These are phyloP conservation scores for Halocynthia roretzi DNA, from an alignment of 23 tunicate genomes.

Conservation along the genomic window DNA sequence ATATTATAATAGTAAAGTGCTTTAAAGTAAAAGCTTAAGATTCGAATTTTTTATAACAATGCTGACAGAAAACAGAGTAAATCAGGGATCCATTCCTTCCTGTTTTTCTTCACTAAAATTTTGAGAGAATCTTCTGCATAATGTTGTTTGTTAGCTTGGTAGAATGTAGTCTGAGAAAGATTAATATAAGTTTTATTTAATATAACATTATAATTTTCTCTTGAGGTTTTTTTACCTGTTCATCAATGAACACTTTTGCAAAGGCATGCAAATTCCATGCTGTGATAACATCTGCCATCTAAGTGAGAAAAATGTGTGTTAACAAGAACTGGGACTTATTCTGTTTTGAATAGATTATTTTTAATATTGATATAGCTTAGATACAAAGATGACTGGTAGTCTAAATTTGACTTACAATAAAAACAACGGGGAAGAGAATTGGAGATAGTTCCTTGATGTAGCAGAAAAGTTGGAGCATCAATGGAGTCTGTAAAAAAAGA, in stretches of 20 bases:
- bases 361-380: too few relatives aligned
- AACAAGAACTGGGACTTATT: too few relatives aligned
- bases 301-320: neutral
- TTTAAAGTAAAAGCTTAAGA: neutral
- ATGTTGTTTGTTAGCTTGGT: constrained; percentile 18
- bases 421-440: constrained; percentile 3
- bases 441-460: constrained; percentile 17
- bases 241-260: constrained; percentile 20
- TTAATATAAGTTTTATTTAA: neutral
- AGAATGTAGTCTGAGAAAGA: constrained; percentile 5
- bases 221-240: constrained; percentile 17
- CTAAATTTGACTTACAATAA: constrained; percentile 26
- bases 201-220: too few relatives aligned
- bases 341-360: too few relatives aligned
- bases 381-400: neutral
- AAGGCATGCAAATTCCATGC: constrained; percentile 34
- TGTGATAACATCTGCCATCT: constrained; percentile 49
- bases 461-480: constrained; percentile 19
- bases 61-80: constrained; percentile 31
- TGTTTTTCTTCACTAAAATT: constrained; percentile 21
- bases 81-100: constrained; percentile 25
- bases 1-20: neutral
- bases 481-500: constrained; percentile 18
- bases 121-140: constrained; percentile 18
- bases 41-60: neutral